Evolutionary conservation across 2,888 invertebrate species (phyloP), one percentile per base, ranked within the genome.

Genomic region (Amaurobius ferox): DNA sequence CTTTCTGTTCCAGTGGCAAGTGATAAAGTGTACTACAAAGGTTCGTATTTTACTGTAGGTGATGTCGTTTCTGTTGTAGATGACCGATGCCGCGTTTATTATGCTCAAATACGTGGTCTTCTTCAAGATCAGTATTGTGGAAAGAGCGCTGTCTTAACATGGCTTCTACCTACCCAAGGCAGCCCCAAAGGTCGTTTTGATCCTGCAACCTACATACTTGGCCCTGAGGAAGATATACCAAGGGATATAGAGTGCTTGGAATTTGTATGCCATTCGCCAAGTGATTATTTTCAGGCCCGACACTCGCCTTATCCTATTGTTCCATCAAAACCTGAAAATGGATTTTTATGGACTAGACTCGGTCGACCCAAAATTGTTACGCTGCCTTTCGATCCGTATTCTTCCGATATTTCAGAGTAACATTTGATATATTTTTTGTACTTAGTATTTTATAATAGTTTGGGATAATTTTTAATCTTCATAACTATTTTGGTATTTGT

Each of bases 251-350:
- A 96, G 32, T 95, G 94, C 89, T 95, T 98, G 94, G 95, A 96
- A 90, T 98, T 97, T 92, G 94, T 97, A 29, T 97, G 97, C 95
- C 97, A 97, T 90, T 96, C 97, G 0, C 97, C 97, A 0, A 96
- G 96, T 0, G 97, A 97, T 91, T 97, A 97, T 92, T 97, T 95
- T 91, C 64, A 79, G 29, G 11, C 66, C 3, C 23, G 64, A 23
- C n/a, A 29, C 9, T 28, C n/a, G 1, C 35, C 67, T 28, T 55
- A 66, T 61, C 71, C 70, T n/a, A 35, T 32, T 6, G 11, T 72
- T 16, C 39, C 26, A 11, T 16, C 32, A n/a, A 35, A 76, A 44
- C 39, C 39, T 16, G 72, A 68, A 19, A 48, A 28, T 26, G 79
- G 87, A 32, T 83, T 64, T 73, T 68, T 83, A 29, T 66, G 70